These are phyloP conservation scores for Anadara kagoshimensis DNA, from an alignment of 1,140 invertebrate species.

Conservation along the genomic window DNA sequence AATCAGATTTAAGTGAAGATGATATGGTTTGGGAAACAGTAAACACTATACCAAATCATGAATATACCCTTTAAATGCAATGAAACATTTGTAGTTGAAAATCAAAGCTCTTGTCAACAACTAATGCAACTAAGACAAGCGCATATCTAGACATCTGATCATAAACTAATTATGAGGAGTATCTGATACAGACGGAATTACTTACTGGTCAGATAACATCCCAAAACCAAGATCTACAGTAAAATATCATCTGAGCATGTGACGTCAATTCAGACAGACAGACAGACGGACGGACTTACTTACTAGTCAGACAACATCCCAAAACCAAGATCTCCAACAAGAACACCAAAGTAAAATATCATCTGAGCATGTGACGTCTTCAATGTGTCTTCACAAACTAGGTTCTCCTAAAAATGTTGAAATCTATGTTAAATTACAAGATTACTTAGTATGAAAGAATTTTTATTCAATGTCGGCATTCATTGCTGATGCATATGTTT, in stretches of 20 bases:
- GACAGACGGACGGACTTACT: slow-evolving; percentile 27
- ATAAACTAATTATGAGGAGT: too few species aligned
- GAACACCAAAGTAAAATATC: slow-evolving; percentile 86
- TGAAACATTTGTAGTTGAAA: too few species aligned
- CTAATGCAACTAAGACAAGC: too few species aligned
- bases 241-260: slow-evolving; percentile 84
- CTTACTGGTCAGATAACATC: slow-evolving; percentile 84
- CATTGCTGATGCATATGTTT: too few species aligned
- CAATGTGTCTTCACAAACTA: slow-evolving; percentile 83
- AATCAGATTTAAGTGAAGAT: too few species aligned
- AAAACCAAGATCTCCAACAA: slow-evolving; percentile 85
- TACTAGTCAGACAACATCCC: slow-evolving; percentile 86
- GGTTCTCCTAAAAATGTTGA: slow-evolving; percentile 85
- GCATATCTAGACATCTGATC: too few species aligned
- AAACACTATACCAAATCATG: not conserved
- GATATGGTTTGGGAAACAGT: too few species aligned
- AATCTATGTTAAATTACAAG: slow-evolving; percentile 89
- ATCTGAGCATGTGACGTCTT: slow-evolving; percentile 83
- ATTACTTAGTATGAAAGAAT: not conserved
- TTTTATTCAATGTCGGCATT: not conserved
- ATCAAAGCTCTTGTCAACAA: too few species aligned
- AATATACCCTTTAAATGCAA: too few species aligned
- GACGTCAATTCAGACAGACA: too few species aligned
- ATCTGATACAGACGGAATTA: not conserved
- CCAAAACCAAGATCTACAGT: slow-evolving; percentile 87